Base-by-base conservation (phyloP, 1,140 invertebrate species). In the Drosophila insularis region DNA sequence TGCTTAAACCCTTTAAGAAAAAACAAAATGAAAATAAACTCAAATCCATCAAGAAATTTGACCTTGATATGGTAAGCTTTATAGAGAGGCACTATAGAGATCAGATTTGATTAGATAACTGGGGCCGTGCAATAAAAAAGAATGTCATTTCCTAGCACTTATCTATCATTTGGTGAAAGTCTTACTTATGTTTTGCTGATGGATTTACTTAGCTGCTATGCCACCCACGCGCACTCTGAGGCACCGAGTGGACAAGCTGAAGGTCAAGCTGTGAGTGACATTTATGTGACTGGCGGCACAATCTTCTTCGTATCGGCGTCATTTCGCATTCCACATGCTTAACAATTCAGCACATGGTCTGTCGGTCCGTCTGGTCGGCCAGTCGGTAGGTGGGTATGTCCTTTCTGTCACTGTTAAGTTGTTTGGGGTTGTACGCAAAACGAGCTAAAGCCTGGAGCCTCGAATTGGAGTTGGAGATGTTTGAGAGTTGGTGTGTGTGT, bases 261-360 rank as follows among this genome's bases (percentile, higher is more conserved):
- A 86, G 81, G 82, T 87, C 81, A 86, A 79, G 68, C 70, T 79
- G 82, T 70, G 79, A 82, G 63, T 78, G 81, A 86, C 81, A 87
- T 86, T 86, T 81, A 86, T 75, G 71, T 70, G 65, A 46, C 76
- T 68, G 62, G 60, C 59, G 64, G 55, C 72, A 40, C 56, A 23
- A 32, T 64, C n/a, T 37, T 64, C 43, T 37, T 64, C 43, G 43
- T 61, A 71, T 68, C 19, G 71, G 62, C 50, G 85, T 63, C 74
- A 74, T 86, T 62, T 74, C 73, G 56, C 70, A 80, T 80, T 62
- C 67, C 59, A 37, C 62, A 63, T 79, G 64, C 84, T 87, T 87
- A 89, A 73, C 84, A 80, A 89, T 87, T 87, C 84, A 89, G 84
- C 84, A 89, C 84, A 79, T 86, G 82, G 71, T 63, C 39, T 31